These are phyloP conservation scores for Gallinago jamesoni DNA, from an alignment of 2,113 vertebrate species.

Conservation along the genomic window DNA sequence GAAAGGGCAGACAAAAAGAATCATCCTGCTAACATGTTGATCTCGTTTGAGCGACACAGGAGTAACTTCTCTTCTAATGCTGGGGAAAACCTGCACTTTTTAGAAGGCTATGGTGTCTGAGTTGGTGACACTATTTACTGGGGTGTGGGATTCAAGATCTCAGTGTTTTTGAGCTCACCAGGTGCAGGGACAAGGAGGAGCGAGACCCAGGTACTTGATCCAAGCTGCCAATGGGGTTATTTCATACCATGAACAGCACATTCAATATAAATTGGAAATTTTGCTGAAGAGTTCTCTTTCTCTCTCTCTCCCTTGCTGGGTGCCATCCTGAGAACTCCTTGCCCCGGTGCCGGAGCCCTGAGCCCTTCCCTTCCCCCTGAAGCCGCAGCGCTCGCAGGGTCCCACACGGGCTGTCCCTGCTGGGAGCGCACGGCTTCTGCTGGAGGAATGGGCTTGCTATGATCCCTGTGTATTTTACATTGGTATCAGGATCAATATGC, in stretches of 20 bases:
- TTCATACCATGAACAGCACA: not conserved
- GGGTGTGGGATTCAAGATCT: not conserved
- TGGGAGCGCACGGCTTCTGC: no score
- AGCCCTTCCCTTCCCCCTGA: not conserved
- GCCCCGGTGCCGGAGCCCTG: not conserved
- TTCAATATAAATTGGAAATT: not conserved
- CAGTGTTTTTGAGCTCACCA: not conserved
- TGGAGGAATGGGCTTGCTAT: not conserved
- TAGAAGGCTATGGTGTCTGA: not conserved
- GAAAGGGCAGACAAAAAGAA: not conserved
- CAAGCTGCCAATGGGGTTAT: not conserved
- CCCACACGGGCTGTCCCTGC: not conserved
- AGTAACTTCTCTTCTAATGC: not conserved
- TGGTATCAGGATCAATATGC: not conserved
- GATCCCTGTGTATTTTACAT: not conserved
- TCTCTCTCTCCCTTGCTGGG: not conserved
- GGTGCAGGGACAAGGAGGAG: not conserved
- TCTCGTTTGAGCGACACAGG: not conserved
- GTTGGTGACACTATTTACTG: not conserved
- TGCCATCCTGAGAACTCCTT: not conserved
- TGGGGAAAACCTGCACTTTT: not conserved
- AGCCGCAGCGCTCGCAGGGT: not conserved
- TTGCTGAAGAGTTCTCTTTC: not conserved
- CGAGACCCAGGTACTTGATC: not conserved
- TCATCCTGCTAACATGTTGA: not conserved